Base-by-base conservation (phyloP, 1,140 invertebrate species). In the Drosophila erecta region DNA sequence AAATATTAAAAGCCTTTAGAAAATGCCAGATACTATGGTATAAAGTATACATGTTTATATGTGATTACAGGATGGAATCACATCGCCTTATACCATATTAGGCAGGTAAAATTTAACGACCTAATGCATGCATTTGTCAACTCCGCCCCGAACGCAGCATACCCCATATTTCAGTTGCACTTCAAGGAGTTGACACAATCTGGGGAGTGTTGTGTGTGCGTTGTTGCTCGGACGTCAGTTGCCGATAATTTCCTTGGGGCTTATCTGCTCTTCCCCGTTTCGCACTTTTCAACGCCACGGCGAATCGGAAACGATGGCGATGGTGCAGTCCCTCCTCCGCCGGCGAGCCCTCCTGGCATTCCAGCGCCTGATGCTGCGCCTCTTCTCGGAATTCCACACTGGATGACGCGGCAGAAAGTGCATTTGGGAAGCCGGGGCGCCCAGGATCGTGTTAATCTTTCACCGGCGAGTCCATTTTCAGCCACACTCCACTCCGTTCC, bases 401-500 rank as follows among this genome's bases (percentile, higher is more conserved):
- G 55, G 64, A 80, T 79, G 83, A 86, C 80, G 83, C 83, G 83
- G 76, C 83, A 72, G 61, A 64, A 30, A 38, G 15, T 54, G 59
- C 47, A 66, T 20, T 51, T 50, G 58, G 49, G 20, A 27, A 41
- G 35, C 35, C 12, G 24, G 24, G 24, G 20, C 20, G 8, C 27
- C 11, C 17, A 44, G 35, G 69, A 50, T 66, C 46, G 46, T 83
- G 62, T 87, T 87, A 86, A 87, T 86, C 83, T 83, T 89, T 86
- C 83, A 83, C 50, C 59, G 51, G 40, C 50, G 27, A 47, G 41
- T 67, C 62, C 61, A 58, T 62, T 75, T 69, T 51, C 49, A 67
- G 55, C 47, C 62, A 54, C 49, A 59, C 49, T 62, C n/a, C 66
- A 75, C 38, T 43, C n/a, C 40, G 17, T 44, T 60, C 76, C 81